A percentile compares a stretch with the other conserved stretches of the same genome.
Conservation (phyloP, 2,888 invertebrate species). For the Dichetophora obliterata region DNA sequence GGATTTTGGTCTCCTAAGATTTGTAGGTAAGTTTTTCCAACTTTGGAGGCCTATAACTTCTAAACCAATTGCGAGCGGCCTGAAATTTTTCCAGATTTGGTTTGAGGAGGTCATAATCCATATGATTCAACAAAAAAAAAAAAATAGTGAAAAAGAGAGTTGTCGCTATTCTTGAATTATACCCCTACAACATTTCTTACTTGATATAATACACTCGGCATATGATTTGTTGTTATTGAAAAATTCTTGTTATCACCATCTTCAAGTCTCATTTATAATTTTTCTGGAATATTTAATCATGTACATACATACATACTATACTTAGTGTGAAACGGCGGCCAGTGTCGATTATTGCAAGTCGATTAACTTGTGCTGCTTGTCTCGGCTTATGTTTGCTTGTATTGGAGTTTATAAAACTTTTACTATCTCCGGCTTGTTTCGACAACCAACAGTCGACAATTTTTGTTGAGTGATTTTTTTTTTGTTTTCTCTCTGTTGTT, state of each 20-base stretch:
- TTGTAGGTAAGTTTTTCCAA: too few relatives aligned
- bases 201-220: not conserved
- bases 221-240: slow-evolving; percentile 34
- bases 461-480: not conserved
- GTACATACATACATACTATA: not conserved
- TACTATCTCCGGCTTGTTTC: slow-evolving; percentile 19
- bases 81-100: too few relatives aligned
- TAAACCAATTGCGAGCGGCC: too few relatives aligned
- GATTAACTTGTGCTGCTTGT: not conserved
- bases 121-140: too few relatives aligned
- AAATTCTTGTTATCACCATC: slow-evolving; percentile 31
- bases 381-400: not conserved
- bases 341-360: slow-evolving; percentile 20
- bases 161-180: too few relatives aligned
- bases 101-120: too few relatives aligned
- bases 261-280: not conserved
- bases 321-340: not conserved
- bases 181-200: not conserved
- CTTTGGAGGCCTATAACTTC: too few relatives aligned
- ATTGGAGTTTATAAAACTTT: not conserved
- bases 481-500: not conserved
- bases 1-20: too few relatives aligned
- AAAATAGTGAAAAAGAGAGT: too few relatives aligned
- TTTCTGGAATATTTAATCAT: not conserved
- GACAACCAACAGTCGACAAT: slow-evolving; percentile 1